phyloP scores from a whole-genome alignment of 2,113 vertebrate genomes.

The Nesogale talazaci region DNA sequence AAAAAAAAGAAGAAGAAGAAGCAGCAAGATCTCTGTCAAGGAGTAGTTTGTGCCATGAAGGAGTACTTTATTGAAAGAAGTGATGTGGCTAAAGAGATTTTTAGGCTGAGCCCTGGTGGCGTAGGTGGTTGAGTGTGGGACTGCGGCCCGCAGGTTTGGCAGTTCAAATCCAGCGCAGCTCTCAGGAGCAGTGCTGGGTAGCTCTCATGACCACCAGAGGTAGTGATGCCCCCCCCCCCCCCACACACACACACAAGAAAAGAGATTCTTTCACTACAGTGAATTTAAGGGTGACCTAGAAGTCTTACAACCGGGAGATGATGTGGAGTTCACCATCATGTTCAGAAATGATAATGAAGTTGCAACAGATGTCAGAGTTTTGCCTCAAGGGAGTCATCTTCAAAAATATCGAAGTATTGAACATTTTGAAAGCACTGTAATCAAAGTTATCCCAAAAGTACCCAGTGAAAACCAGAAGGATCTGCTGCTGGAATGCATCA shows the following conservation, averaged over 20 bases:
- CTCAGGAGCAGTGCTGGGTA: no score
- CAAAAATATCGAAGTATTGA: constrained; percentile 98
- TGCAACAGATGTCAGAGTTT: constrained; percentile 96
- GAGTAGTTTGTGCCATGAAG: constrained; percentile 99
- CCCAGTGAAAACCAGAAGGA: constrained; percentile 99
- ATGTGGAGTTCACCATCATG: constrained; percentile 99
- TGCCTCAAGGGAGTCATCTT: constrained; percentile 98
- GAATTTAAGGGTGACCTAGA: constrained; percentile 99
- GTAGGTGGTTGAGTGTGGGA: no score
- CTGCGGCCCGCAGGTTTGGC: no score
- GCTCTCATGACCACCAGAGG: no score
- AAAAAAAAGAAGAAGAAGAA: no score
- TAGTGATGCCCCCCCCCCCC: no score
- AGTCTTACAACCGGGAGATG: constrained; percentile 98
- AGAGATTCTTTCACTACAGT: constrained; percentile 99
- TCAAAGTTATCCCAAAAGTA: constrained; percentile 98
- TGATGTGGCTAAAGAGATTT: constrained; percentile 99
- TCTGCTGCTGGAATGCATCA: constrained; percentile 96
- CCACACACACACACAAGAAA: no score
- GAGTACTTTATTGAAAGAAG: constrained; percentile 99
- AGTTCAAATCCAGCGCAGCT: no score
- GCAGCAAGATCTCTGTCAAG: constrained; percentile 97
- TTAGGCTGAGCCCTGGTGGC: no score
- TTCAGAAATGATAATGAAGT: constrained; percentile 99
- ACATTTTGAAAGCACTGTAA: constrained; percentile 97